Evolutionary conservation across 2,888 invertebrate species (phyloP).

Genomic region (Entomobrya proxima): DNA sequence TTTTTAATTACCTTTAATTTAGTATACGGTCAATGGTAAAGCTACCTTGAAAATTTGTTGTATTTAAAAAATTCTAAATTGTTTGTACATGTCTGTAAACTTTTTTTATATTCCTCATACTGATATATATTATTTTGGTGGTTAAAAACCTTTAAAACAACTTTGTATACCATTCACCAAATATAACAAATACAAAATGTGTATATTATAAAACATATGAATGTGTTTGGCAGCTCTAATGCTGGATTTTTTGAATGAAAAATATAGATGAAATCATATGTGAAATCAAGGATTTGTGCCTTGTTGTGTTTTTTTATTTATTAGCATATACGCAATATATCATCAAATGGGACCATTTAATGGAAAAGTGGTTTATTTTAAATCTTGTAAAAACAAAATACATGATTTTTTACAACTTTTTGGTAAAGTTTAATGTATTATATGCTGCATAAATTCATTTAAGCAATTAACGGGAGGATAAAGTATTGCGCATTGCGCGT

Average conservation of each 20-base stretch:
- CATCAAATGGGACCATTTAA: too few relatives aligned
- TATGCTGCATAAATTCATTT: too few relatives aligned
- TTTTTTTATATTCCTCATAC: conserved; percentile 59
- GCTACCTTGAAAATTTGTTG: neutral
- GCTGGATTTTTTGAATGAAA: conserved; percentile 42
- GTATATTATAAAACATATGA: conserved; percentile 30
- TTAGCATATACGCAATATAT: too few relatives aligned
- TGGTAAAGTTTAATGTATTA: too few relatives aligned
- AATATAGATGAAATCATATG: conserved; percentile 15
- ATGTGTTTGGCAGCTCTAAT: conserved; percentile 44
- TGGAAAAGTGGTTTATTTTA: too few relatives aligned
- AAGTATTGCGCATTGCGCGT: too few relatives aligned
- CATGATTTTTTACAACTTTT: too few relatives aligned
- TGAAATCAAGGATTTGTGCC: too few relatives aligned
- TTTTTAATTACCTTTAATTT: too few relatives aligned
- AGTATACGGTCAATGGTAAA: too few relatives aligned
- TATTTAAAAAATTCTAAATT: neutral
- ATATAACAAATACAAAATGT: conserved; percentile 17
- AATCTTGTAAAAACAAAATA: neutral
- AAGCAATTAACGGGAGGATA: too few relatives aligned
- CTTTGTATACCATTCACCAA: conserved; percentile 66
- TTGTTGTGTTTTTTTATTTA: too few relatives aligned
- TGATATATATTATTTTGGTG: conserved; percentile 44
- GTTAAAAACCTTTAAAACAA: conserved; percentile 17
- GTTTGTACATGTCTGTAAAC: conserved; percentile 33